These are phyloP conservation scores for Gandaritis pyraliata DNA, from an alignment of 2,888 invertebrate genomes.

Conservation along the genomic window DNA sequence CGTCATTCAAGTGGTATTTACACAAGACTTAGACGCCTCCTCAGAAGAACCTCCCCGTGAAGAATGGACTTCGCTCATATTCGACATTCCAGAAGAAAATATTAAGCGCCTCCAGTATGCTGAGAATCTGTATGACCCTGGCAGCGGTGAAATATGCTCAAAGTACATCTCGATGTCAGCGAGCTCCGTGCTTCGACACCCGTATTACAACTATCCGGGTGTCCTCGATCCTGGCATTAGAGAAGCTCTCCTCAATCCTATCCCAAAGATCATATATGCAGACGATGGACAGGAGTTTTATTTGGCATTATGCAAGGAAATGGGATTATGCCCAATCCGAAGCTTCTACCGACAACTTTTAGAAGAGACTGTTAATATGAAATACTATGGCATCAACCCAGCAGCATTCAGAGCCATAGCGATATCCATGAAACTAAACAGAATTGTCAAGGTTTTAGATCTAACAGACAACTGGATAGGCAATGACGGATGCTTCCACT, in stretches of 20 bases:
- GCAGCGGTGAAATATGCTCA: constrained; percentile 64
- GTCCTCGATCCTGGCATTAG: constrained; percentile 65
- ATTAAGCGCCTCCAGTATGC: constrained; percentile 47
- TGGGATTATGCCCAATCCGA: constrained; percentile 57
- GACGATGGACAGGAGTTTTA: constrained; percentile 69
- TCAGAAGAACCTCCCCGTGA: constrained; percentile 64
- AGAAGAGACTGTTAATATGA: constrained; percentile 56
- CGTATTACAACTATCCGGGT: constrained; percentile 65
- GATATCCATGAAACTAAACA: constrained; percentile 59
- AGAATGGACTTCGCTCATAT: constrained; percentile 65
- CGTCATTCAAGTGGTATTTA: constrained; percentile 31
- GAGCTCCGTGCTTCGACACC: constrained; percentile 62
- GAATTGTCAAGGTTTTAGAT: constrained; percentile 54
- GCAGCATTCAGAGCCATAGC: constrained; percentile 63
- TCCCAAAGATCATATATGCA: constrained; percentile 49
- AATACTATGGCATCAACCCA: constrained; percentile 64
- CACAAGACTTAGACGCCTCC: constrained; percentile 46
- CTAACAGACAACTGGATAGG: constrained; percentile 66
- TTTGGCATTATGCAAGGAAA: constrained; percentile 60
- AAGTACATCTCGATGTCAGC: constrained; percentile 61
- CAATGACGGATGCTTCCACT: constrained; percentile 65
- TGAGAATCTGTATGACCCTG: constrained; percentile 57
- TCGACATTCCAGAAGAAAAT: constrained; percentile 48
- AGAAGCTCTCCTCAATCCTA: constrained; percentile 57
- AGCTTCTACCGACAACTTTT: constrained; percentile 57